Percentiles rank a stretch among this genome's conserved stretches.
Conservation (phyloP, 2,888 invertebrate genomes). For the Notocelia uddmanniana region DNA sequence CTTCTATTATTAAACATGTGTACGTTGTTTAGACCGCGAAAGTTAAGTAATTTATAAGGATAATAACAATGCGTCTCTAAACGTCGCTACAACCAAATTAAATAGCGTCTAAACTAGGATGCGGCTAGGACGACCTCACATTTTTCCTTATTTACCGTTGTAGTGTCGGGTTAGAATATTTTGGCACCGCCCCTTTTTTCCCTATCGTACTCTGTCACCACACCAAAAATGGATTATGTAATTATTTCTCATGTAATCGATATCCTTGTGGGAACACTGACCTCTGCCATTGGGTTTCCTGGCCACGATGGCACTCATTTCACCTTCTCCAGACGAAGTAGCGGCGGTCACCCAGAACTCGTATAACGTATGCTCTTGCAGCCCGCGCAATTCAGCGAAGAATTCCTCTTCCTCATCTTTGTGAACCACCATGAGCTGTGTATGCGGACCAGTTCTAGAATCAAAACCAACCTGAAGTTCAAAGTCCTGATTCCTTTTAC, state of each 20-base stretch:
- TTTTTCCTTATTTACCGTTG: too few relatives aligned
- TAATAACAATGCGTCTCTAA: too few relatives aligned
- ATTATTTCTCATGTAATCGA: not conserved
- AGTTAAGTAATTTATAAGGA: too few relatives aligned
- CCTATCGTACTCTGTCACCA: too few relatives aligned
- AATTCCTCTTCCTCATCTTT: slow-evolving; percentile 66
- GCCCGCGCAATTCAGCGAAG: slow-evolving; percentile 87
- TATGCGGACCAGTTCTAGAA: slow-evolving; percentile 74
- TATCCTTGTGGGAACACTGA: slow-evolving; percentile 52
- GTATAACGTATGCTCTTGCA: slow-evolving; percentile 90
- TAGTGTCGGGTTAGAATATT: too few relatives aligned
- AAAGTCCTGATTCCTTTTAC: not conserved
- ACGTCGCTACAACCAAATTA: too few relatives aligned
- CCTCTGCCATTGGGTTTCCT: slow-evolving; percentile 90
- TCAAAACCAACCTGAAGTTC: not conserved
- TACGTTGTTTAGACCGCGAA: too few relatives aligned
- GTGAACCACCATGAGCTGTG: slow-evolving; percentile 67
- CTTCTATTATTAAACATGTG: too few relatives aligned
- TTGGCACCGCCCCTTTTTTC: too few relatives aligned
- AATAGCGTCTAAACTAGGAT: too few relatives aligned
- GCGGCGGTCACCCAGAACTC: slow-evolving; percentile 95
- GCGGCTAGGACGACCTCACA: too few relatives aligned
- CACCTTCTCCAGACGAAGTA: slow-evolving; percentile 88
- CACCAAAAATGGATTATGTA: not conserved
- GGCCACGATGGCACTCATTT: slow-evolving; percentile 90